A percentile compares a stretch with the other conserved stretches of the same genome.
Conservation (phyloP, 2,888 invertebrate genomes). For the Thymelicus sylvestris region DNA sequence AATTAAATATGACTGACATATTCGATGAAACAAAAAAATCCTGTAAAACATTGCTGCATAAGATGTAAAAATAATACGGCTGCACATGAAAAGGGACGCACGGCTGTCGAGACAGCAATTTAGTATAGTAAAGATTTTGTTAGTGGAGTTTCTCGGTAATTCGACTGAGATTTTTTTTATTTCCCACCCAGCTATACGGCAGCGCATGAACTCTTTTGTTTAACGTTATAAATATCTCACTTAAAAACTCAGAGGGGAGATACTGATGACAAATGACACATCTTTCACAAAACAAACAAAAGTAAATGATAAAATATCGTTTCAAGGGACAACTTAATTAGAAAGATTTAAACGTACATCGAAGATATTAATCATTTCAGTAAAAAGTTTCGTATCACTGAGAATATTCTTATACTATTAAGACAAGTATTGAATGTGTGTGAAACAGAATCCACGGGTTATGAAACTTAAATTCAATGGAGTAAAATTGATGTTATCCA, state of each 20-base stretch:
- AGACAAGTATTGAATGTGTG: too few relatives aligned
- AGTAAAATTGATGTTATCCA: too few relatives aligned
- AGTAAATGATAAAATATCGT: conserved; percentile 3
- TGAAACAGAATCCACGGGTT: too few relatives aligned
- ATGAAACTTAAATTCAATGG: too few relatives aligned
- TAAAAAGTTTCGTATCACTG: neutral
- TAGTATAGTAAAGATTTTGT: conserved; percentile 23
- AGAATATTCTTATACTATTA: too few relatives aligned
- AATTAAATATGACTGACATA: too few relatives aligned
- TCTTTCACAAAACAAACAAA: conserved; percentile 13
- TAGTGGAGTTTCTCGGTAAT: conserved; percentile 27
- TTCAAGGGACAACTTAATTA: conserved; percentile 11
- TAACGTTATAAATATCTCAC: conserved; percentile 29
- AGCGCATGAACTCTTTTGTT: conserved; percentile 25
- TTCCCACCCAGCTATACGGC: conserved; percentile 4
- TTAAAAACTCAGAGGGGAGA: conserved; percentile 27
- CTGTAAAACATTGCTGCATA: too few relatives aligned
- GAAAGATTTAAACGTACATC: neutral
- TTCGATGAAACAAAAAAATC: too few relatives aligned
- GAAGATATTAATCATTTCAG: neutral
- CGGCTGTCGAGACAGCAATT: neutral
- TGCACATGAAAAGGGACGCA: conserved; percentile 3
- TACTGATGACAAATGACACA: conserved; percentile 29
- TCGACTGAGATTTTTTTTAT: conserved; percentile 25
- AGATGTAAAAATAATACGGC: neutral